Percentiles rank a stretch among this genome's conserved stretches.
phyloP scores from a whole-genome alignment of 1,140 invertebrate genomes.

The Leptonema lineaticorne region DNA sequence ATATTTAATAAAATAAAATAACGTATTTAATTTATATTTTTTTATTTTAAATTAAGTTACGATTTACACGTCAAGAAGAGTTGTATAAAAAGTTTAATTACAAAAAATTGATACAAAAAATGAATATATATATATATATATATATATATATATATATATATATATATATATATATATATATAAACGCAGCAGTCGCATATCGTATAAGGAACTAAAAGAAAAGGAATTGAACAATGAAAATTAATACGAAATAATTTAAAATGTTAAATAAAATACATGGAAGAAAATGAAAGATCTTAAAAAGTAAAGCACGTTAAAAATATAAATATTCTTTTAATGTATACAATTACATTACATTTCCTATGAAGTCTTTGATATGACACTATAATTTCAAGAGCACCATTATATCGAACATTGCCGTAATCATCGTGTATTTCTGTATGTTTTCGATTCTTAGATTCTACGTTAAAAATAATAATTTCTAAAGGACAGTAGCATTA shows the following conservation, averaged over 20 bases:
- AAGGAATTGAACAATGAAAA: slow-evolving; percentile 16
- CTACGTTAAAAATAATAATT: slow-evolving; percentile 31
- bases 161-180: slow-evolving; percentile 21
- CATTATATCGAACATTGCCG: slow-evolving; percentile 35
- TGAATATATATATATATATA: slow-evolving; percentile 23
- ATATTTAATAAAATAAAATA: too few relatives aligned
- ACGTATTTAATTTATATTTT: not conserved
- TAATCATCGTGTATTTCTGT: too few relatives aligned
- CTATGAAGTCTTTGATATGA: slow-evolving; percentile 40
- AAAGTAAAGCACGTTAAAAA: slow-evolving; percentile 18
- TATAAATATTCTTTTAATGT: not conserved
- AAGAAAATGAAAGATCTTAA: slow-evolving; percentile 26
- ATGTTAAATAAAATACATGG: too few relatives aligned
- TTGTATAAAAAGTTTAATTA: slow-evolving; percentile 32
- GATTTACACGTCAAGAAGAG: slow-evolving; percentile 27
- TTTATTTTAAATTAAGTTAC: not conserved
- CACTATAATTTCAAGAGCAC: slow-evolving; percentile 40
- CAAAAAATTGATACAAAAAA: too few relatives aligned
- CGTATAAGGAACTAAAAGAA: too few relatives aligned
- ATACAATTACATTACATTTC: slow-evolving; percentile 16
- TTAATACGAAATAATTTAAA: slow-evolving; percentile 7
- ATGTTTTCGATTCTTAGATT: slow-evolving; percentile 21
- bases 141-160: slow-evolving; percentile 12
- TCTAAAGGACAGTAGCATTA: slow-evolving; percentile 28
- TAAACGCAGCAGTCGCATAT: slow-evolving; percentile 20